Conservation (phyloP, 64 coral and sea anemone species). For the Montipora cactus region DNA sequence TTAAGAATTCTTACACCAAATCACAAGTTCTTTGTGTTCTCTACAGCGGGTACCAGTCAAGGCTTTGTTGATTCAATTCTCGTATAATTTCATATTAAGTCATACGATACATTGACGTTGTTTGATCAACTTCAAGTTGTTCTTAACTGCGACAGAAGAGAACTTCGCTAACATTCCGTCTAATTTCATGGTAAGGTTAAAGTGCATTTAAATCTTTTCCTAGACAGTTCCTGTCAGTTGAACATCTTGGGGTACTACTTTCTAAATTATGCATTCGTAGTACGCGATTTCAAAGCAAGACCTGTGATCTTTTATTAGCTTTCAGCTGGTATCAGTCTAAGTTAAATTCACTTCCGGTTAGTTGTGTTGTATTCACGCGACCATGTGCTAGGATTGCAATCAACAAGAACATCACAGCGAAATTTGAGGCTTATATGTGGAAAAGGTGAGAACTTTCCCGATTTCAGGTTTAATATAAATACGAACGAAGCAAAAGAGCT, state of each 20-base stretch:
- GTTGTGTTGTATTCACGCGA: background rate
- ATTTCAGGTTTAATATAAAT: no score
- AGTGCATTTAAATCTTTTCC: background rate
- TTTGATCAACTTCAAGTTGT: background rate
- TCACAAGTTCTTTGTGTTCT: background rate
- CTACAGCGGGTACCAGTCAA: conserved; percentile 51
- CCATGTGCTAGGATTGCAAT: background rate
- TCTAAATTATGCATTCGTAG: conserved; percentile 15
- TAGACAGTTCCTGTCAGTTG: background rate
- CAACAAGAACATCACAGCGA: background rate
- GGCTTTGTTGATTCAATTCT: conserved; percentile 26
- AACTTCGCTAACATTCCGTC: background rate
- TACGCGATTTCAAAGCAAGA: background rate
- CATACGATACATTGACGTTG: background rate
- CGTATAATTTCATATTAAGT: conserved; percentile 30
- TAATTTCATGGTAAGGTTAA: background rate
- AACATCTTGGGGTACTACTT: background rate
- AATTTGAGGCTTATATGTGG: background rate
- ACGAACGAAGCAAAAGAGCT: no score
- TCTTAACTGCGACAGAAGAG: background rate
- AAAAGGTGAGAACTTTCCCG: background rate
- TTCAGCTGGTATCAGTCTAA: background rate
- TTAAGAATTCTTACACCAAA: conserved; percentile 55
- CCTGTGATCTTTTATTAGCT: conserved; percentile 50
- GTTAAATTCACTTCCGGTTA: conserved; percentile 41